Percentiles rank a stretch among this genome's conserved stretches.
These are phyloP conservation scores for Diaperis boleti DNA, from an alignment of 2,888 invertebrate species.

Conservation along the genomic window DNA sequence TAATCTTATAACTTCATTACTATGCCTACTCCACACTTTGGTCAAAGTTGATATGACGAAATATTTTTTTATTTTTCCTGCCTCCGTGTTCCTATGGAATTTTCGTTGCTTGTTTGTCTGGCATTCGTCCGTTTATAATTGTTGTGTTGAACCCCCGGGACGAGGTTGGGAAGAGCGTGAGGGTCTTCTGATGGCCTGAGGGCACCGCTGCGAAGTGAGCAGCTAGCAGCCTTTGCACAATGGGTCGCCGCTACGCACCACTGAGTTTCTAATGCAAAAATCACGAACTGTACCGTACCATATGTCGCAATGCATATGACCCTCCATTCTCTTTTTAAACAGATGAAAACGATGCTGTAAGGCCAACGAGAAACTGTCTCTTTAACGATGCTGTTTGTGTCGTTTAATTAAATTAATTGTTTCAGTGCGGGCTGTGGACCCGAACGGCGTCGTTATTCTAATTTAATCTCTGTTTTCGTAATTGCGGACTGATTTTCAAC, in stretches of 20 bases:
- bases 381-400: conserved; percentile 58
- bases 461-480: conserved; percentile 55
- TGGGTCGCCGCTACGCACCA: conserved; percentile 46
- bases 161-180: conserved; percentile 46
- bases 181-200: conserved; percentile 46
- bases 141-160: conserved; percentile 56
- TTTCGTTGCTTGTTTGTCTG: conserved; percentile 53
- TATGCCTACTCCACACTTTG: neutral
- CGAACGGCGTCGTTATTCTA: conserved; percentile 53
- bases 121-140: conserved; percentile 55
- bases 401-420: conserved; percentile 58
- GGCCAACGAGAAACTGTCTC: conserved; percentile 51
- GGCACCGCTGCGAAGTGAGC: conserved; percentile 45
- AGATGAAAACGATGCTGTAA: conserved; percentile 47
- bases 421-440: conserved; percentile 51
- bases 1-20: conserved; percentile 18
- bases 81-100: too few species aligned
- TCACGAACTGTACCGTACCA: conserved; percentile 47
- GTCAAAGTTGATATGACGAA: too few species aligned
- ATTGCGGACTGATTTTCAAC: conserved; percentile 44
- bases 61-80: too few species aligned
- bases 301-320: conserved; percentile 46
- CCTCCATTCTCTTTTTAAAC: conserved; percentile 47
- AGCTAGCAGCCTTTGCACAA: conserved; percentile 47
- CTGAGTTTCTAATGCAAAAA: conserved; percentile 47